A percentile compares a stretch with the other conserved stretches of the same genome.
Evolutionary conservation across 2,888 invertebrate genomes (phyloP).

Genomic region (Herminia tarsipennalis): DNA sequence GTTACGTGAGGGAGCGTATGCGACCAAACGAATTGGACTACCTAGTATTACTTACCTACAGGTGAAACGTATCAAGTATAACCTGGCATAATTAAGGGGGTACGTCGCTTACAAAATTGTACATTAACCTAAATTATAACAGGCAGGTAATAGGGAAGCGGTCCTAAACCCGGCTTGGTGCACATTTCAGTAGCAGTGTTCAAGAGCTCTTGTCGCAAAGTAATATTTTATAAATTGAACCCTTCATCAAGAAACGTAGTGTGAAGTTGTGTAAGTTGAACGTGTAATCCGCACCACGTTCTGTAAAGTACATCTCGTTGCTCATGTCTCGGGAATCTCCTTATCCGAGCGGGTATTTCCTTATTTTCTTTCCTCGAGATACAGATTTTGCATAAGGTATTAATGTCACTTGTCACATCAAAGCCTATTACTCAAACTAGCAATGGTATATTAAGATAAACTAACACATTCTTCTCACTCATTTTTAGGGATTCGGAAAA

Average conservation of each 20-base stretch:
- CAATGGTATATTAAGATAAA: not conserved
- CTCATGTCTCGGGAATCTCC: not conserved
- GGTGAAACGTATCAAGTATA: constrained; percentile 22
- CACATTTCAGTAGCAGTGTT: constrained; percentile 19
- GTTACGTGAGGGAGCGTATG: constrained; percentile 3
- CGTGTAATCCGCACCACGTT: constrained; percentile 14
- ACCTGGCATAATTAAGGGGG: constrained; percentile 21
- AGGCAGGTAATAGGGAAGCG: constrained; percentile 18
- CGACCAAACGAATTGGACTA: constrained; percentile 9
- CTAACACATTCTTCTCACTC: too few relatives aligned
- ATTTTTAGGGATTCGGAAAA: too few relatives aligned
- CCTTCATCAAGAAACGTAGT: constrained; percentile 28
- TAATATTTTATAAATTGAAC: constrained; percentile 41
- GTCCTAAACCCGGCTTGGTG: constrained; percentile 11
- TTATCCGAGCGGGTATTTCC: constrained; percentile 1
- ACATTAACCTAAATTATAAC: constrained; percentile 21
- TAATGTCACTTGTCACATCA: not conserved
- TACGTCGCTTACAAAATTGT: constrained; percentile 20
- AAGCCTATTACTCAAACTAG: not conserved
- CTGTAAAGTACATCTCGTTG: not conserved
- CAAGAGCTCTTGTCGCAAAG: constrained; percentile 23
- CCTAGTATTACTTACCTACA: constrained; percentile 10
- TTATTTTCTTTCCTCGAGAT: not conserved
- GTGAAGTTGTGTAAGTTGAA: too few relatives aligned
- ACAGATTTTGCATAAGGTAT: not conserved